Conservation (phyloP, 1,140 invertebrate species). For the Cydia pomonella region DNA sequence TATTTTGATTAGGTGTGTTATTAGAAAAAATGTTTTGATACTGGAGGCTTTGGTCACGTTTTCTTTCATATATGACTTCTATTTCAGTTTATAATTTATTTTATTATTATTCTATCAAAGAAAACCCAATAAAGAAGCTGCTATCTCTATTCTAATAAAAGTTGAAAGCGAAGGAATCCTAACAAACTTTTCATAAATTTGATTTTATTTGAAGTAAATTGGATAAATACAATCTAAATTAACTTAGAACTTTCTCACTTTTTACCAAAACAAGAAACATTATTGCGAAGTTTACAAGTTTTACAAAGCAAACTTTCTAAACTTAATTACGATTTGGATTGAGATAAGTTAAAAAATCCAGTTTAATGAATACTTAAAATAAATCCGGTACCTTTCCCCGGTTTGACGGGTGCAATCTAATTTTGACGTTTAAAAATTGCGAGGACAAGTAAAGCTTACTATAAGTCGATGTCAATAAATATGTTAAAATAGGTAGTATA, state of each 20-base stretch:
- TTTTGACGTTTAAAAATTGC: neutral
- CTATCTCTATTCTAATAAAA: slow-evolving; percentile 42
- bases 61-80: too few species aligned
- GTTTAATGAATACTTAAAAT: neutral
- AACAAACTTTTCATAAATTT: neutral
- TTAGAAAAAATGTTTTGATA: too few species aligned
- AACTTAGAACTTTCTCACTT: neutral
- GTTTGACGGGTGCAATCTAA: too few species aligned
- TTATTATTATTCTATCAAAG: too few species aligned
- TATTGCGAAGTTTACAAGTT: neutral
- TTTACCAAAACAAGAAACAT: slow-evolving; percentile 5
- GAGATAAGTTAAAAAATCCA: neutral
- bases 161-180: neutral
- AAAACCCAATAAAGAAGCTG: too few species aligned
- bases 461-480: too few species aligned
- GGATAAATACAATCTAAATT: neutral
- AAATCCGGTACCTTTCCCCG: neutral
- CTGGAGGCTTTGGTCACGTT: too few species aligned
- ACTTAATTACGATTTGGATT: neutral
- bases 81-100: too few species aligned
- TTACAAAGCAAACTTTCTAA: neutral
- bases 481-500: too few species aligned
- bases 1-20: too few species aligned
- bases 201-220: neutral
- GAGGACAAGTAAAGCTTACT: too few species aligned